phyloP scores from a whole-genome alignment of 1,140 invertebrate species.

The Cyclargus thomasi region DNA sequence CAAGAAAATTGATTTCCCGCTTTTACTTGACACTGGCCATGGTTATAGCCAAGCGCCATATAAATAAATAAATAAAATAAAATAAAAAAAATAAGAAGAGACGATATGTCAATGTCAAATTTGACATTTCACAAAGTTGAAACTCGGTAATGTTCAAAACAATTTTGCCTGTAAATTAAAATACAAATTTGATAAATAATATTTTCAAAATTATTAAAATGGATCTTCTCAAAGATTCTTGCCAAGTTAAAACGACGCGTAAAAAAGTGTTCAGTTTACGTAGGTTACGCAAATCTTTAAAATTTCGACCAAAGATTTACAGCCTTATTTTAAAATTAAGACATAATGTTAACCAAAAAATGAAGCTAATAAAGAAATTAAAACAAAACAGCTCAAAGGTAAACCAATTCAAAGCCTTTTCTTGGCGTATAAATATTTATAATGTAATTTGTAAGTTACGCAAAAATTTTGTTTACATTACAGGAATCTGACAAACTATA shows the following conservation, averaged over 20 bases:
- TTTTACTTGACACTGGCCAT: too few species aligned
- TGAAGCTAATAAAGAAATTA: constrained; percentile 41
- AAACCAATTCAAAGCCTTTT: background rate
- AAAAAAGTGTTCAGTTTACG: constrained; percentile 5
- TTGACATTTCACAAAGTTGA: too few species aligned
- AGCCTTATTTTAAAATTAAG: constrained; percentile 62
- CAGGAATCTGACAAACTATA: background rate
- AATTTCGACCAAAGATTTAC: constrained; percentile 56
- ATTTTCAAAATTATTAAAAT: background rate
- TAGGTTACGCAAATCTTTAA: constrained; percentile 49
- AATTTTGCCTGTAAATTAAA: too few species aligned
- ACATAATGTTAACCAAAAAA: constrained; percentile 48
- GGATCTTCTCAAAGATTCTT: background rate
- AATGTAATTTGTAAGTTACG: background rate
- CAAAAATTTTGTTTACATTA: constrained; percentile 10
- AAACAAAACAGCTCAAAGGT: constrained; percentile 35
- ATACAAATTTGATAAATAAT: too few species aligned
- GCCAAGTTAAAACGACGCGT: background rate
- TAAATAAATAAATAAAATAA: too few species aligned
- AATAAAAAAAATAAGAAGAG: too few species aligned
- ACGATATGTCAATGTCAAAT: too few species aligned
- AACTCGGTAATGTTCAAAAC: too few species aligned
- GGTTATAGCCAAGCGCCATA: too few species aligned
- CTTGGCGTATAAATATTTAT: background rate
- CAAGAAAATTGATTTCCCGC: too few species aligned